Evolutionary conservation across 2,888 invertebrate species (phyloP), one percentile per base, ranked within the genome.

Genomic region (Caenorhabditis macrosperma): DNA sequence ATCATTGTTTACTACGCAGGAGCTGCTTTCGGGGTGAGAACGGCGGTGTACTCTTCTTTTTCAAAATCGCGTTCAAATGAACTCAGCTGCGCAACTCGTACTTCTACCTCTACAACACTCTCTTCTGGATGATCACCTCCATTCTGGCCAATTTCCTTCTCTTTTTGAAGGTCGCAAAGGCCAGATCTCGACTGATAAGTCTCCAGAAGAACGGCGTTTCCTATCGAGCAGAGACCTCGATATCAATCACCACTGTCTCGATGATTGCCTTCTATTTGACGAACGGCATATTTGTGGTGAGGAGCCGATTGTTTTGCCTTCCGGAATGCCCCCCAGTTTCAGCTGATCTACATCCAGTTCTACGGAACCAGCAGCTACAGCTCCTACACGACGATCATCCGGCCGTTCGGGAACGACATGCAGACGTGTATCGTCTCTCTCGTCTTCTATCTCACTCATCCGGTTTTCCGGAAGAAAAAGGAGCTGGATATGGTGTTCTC

Each of bases 361-460:
- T 71, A 71, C 61, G 71, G 61, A 5, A 71, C 71, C 24, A 46
- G 6, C 24, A 28, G 38, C 22, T 71, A 71, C 46, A 52, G 41
- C n/a, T 61, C 71, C 24, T 71, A 54, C 60, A 2, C 46, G 0
- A 54, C 41, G 15, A 61, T 71, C 17, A 7, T 71, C 5, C 41
- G 61, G 3, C 55, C 55, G 7, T 72, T 72, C 35, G 63, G 63
- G 12, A 72, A 72, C 38, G 72, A 72, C 54, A 46, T 72, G 35
- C 72, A 72, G 35, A 44, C 30, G 15, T 72, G 72, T 38, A 48
- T 63, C 12, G 72, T 72, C 35, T 55, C 72, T 30, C 63, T 44
- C 55, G 72, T 63, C 17, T 72, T 72, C 38, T 72, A 72, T 10
- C 6, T 63, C 38, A 72, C 72, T 7, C 72, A 72, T 63, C 72